Percentiles rank a stretch among this genome's conserved stretches.
Conservation (phyloP, 1,140 invertebrate genomes). For the Helicoverpa zea region DNA sequence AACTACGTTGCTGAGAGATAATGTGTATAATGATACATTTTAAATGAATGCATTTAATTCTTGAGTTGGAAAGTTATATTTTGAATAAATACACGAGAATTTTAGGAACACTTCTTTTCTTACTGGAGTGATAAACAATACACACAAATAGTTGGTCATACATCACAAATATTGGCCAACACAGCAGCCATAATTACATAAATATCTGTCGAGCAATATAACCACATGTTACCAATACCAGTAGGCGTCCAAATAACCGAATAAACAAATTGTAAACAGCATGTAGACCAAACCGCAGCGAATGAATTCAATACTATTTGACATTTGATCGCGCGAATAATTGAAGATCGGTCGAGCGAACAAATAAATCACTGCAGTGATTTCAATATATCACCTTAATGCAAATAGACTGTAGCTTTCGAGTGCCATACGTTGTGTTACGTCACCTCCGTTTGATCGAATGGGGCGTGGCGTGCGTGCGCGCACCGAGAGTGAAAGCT, state of each 20-base stretch:
- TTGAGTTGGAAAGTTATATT: not conserved
- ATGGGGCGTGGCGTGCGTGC: conserved; percentile 61
- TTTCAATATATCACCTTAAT: conserved; percentile 42
- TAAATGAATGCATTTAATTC: not conserved
- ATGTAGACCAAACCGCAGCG: conserved; percentile 23
- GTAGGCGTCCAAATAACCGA: not conserved
- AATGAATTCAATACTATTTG: conserved; percentile 40
- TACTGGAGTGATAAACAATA: not conserved
- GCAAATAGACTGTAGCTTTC: conserved; percentile 26
- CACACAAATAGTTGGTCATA: no score
- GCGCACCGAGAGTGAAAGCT: conserved; percentile 69
- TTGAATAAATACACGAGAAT: not conserved
- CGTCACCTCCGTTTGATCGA: conserved; percentile 33
- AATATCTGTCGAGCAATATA: not conserved
- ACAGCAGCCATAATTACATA: not conserved
- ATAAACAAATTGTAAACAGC: conserved; percentile 19
- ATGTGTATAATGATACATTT: not conserved
- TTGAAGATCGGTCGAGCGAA: conserved; percentile 34
- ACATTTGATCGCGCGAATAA: conserved; percentile 42
- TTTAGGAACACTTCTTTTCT: not conserved
- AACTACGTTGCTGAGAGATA: not conserved
- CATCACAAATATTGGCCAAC: no score
- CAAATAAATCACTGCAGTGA: conserved; percentile 34
- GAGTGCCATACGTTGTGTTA: conserved; percentile 28
- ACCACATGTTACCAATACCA: not conserved